Conservation (phyloP, 2,797 vertebrate genomes). For the Okamejei kenojei region DNA sequence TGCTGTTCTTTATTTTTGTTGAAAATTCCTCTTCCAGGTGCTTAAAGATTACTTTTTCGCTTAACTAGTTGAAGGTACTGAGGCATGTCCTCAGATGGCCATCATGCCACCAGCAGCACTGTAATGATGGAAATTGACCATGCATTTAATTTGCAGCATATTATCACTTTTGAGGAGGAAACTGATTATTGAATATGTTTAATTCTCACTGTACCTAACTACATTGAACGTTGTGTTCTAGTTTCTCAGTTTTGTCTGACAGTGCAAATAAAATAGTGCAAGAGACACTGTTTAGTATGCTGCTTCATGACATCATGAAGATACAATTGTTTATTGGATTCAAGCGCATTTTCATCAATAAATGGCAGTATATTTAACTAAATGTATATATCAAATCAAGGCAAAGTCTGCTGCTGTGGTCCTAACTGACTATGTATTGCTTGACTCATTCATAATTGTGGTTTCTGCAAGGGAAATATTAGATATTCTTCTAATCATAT, state of each 20-base stretch:
- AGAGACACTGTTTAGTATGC: background rate
- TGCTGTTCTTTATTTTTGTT: background rate
- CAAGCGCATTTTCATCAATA: background rate
- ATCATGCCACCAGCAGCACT: background rate
- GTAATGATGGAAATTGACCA: background rate
- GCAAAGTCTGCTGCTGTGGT: background rate
- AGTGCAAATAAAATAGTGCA: background rate
- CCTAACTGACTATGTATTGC: background rate
- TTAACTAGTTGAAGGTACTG: background rate
- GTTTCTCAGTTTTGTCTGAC: background rate
- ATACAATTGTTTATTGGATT: too few species aligned
- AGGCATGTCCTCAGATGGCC: background rate
- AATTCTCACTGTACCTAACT: background rate
- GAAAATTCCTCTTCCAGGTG: background rate
- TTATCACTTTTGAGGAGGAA: background rate
- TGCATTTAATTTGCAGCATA: background rate
- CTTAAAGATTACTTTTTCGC: background rate
- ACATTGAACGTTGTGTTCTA: background rate
- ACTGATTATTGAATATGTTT: background rate
- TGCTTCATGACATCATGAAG: background rate
- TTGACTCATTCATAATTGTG: background rate
- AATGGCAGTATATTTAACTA: background rate
- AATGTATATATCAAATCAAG: background rate
- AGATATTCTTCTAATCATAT: background rate
- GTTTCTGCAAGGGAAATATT: conserved; percentile 2